Evolutionary conservation across 1,140 invertebrate genomes (phyloP), one percentile per base, ranked within the genome.

Genomic region (Chionoecetes opilio): DNA sequence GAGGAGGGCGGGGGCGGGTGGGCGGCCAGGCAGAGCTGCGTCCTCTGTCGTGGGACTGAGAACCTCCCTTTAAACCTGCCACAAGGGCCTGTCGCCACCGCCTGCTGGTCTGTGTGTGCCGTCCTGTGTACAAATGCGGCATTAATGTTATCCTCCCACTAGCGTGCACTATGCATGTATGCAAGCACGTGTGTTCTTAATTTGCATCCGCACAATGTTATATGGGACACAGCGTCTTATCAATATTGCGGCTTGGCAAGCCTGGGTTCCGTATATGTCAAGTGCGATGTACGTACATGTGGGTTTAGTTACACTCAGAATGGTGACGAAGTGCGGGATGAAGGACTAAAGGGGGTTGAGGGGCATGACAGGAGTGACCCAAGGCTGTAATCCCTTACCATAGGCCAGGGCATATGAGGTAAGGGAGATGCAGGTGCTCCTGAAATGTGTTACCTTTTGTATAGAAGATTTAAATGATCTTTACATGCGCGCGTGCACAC

Each of bases 31-130:
- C 38, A 14, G 85, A 85, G 82, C 29, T 87, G 29, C 34, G 82
- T 63, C 82, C 92, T 87, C 53, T 53, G 92, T 93, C 41, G 37
- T 82, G 29, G 85, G 92, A 93, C 92, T 93, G 92, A 31, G 91
- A 41, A 87, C 85, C 31, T 85, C 92, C 92, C 92, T 93, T 93
- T 93, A 93, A 93, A 29, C 92, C 92, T 93, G 92, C 82, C 11
- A 82, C 75, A 93, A 85, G 37, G 85, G 82, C 82, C 35, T 92
- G 82, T 46, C 82, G 34, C 37, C 34, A 38, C 91, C 82, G 34
- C n/a, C 82, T 82, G 53, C 53, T 35, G 91, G 82, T 82, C 85
- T 46, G 11, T 37, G 91, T 37, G 8, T 41, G n/a, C n/a, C 37
- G 38, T 29, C 41, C 34, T 31, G 17, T 46, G 88, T 90, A 53